phyloP scores from a whole-genome alignment of 1,140 invertebrate genomes.

The Tribolium castaneum region DNA sequence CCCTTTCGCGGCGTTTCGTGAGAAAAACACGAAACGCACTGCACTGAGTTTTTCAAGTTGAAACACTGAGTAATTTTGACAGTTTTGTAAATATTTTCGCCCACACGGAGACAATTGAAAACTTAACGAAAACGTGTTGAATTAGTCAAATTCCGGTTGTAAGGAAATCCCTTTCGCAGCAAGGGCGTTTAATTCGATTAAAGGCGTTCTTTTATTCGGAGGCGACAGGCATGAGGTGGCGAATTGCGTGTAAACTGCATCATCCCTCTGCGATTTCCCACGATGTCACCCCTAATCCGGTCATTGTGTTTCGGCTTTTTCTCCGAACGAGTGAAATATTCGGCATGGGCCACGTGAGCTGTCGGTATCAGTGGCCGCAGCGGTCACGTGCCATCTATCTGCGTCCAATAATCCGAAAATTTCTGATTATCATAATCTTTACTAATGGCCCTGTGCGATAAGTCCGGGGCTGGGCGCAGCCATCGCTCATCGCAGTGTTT shows the following conservation, averaged over 20 bases:
- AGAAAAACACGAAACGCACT: background rate
- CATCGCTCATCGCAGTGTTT: slow-evolving; percentile 38
- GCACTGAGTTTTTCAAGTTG: too few relatives aligned
- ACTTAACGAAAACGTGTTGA: background rate
- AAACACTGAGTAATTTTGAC: too few relatives aligned
- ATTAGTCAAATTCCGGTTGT: background rate
- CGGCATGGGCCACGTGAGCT: slow-evolving; percentile 55
- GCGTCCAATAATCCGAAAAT: slow-evolving; percentile 33
- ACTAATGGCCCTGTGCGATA: slow-evolving; percentile 8
- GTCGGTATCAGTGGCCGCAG: slow-evolving; percentile 60
- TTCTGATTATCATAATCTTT: slow-evolving; percentile 34
- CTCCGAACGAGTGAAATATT: background rate
- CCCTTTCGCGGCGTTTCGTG: slow-evolving; percentile 15
- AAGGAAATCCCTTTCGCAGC: background rate
- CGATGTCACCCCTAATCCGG: slow-evolving; percentile 41
- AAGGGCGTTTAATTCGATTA: slow-evolving; percentile 31
- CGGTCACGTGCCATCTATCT: slow-evolving; percentile 58
- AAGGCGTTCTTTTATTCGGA: slow-evolving; percentile 5
- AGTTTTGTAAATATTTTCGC: too few relatives aligned
- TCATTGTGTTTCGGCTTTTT: slow-evolving; percentile 17
- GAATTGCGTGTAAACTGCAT: slow-evolving; percentile 40
- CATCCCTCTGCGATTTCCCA: slow-evolving; percentile 32
- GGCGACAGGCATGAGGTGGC: slow-evolving; percentile 30
- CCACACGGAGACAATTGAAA: background rate
- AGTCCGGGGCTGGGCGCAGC: background rate